Conservation (phyloP, 1,140 invertebrate species). For the Aphaenogaster floridana region DNA sequence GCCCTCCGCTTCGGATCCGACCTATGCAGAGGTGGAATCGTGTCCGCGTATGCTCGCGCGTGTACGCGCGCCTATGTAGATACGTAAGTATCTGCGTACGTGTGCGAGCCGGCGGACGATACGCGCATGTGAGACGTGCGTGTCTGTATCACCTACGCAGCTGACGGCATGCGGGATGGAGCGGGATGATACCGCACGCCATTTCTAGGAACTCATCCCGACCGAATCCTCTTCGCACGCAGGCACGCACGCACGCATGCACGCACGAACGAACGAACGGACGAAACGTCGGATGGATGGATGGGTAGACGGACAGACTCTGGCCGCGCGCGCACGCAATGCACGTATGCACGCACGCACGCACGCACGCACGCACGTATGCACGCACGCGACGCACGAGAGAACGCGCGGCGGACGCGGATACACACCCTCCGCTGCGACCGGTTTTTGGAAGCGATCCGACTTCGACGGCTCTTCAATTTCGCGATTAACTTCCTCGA, state of each 20-base stretch:
- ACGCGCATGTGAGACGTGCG: constrained; percentile 66
- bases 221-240: constrained; percentile 78
- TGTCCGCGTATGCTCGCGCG: background rate
- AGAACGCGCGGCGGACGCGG: constrained; percentile 37
- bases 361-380: constrained; percentile 63
- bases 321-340: constrained; percentile 49
- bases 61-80: constrained; percentile 42
- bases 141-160: constrained; percentile 82
- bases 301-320: constrained; percentile 71
- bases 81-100: constrained; percentile 54
- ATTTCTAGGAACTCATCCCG: constrained; percentile 84
- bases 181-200: constrained; percentile 75
- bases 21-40: constrained; percentile 26
- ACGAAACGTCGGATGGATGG: constrained; percentile 73
- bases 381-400: constrained; percentile 71
- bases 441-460: background rate
- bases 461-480: background rate
- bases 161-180: constrained; percentile 76
- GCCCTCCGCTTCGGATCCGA: constrained; percentile 16
- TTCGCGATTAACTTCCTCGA: constrained; percentile 46
- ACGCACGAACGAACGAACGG: constrained; percentile 73
- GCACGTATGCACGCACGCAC: constrained; percentile 70
- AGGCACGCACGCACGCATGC: constrained; percentile 75
- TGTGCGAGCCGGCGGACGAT: constrained; percentile 45
- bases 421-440: constrained; percentile 37